These are phyloP conservation scores for Patella vulgata DNA, from an alignment of 1,140 invertebrate genomes.

Conservation along the genomic window DNA sequence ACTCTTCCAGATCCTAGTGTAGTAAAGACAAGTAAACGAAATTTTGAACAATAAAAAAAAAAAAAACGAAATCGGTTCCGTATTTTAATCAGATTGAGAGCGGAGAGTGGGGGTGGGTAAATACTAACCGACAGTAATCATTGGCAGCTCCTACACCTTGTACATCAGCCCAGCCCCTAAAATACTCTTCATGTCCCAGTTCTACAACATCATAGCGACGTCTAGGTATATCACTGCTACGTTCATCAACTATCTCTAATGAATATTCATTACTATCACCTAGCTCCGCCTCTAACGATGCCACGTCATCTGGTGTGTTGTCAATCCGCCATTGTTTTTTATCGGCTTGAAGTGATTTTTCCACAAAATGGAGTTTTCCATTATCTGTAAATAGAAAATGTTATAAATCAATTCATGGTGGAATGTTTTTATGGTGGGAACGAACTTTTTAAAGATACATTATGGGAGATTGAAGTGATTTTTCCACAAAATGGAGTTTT, in stretches of 20 bases:
- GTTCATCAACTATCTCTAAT: conserved; percentile 31
- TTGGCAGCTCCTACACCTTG: conserved; percentile 49
- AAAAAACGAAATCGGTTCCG: too few species aligned
- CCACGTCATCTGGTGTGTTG: conserved; percentile 12
- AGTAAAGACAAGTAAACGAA: too few species aligned
- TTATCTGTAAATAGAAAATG: too few species aligned
- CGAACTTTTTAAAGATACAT: too few species aligned
- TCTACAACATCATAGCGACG: conserved; percentile 48
- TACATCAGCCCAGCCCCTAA: conserved; percentile 49
- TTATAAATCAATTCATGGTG: too few species aligned
- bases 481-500: too few species aligned
- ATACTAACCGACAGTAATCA: conserved; percentile 47
- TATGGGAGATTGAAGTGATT: not conserved
- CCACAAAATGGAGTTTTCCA: too few species aligned
- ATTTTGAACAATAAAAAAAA: too few species aligned
- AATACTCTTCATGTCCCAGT: conserved; percentile 33
- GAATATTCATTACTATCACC: conserved; percentile 29
- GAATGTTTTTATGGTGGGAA: too few species aligned
- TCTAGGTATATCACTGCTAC: conserved; percentile 28
- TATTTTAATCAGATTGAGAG: too few species aligned
- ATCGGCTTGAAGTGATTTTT: not conserved
- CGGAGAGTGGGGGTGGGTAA: too few species aligned
- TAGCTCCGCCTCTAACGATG: conserved; percentile 30
- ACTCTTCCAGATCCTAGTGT: too few species aligned
- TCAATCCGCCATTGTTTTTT: conserved; percentile 4